A percentile compares a stretch with the other conserved stretches of the same genome.
Conservation (phyloP, 1,140 invertebrate genomes). For the Hestina assimilis region DNA sequence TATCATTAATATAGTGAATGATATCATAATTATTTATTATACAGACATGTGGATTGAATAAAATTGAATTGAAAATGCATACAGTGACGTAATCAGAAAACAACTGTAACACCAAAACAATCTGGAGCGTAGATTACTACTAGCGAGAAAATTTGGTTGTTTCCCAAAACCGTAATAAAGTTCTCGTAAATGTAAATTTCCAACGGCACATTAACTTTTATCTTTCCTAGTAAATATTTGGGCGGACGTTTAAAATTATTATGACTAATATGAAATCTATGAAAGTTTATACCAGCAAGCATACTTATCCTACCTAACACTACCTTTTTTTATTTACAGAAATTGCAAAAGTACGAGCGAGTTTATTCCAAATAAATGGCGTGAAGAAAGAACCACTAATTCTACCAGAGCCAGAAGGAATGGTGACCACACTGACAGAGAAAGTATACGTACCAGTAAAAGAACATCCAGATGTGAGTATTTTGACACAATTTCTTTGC, state of each 20-base stretch:
- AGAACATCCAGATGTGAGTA: conserved; percentile 99
- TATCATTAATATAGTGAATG: conserved; percentile 43
- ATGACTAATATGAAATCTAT: conserved; percentile 45
- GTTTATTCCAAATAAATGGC: conserved; percentile 98
- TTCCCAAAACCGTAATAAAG: conserved; percentile 27
- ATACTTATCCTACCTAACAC: conserved; percentile 37
- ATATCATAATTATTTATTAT: conserved; percentile 36
- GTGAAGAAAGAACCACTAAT: conserved; percentile 95
- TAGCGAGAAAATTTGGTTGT: conserved; percentile 22
- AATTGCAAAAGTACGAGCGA: conserved; percentile 98
- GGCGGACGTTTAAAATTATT: conserved; percentile 51
- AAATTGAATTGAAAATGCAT: background rate
- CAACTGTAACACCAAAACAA: background rate
- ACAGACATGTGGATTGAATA: conserved; percentile 11
- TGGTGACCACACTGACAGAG: conserved; percentile 95
- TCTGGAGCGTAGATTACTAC: background rate
- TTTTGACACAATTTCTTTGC: too few species aligned
- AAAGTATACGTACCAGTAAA: conserved; percentile 99
- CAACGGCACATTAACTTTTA: conserved; percentile 55
- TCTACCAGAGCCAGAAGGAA: conserved; percentile 95
- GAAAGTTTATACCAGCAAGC: conserved; percentile 49
- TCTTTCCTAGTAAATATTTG: conserved; percentile 46
- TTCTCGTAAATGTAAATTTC: conserved; percentile 41
- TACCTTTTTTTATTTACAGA: conserved; percentile 88
- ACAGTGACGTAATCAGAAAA: background rate